Evolutionary conservation across 1,140 invertebrate genomes (phyloP).

Genomic region (Heliconius nattereri): DNA sequence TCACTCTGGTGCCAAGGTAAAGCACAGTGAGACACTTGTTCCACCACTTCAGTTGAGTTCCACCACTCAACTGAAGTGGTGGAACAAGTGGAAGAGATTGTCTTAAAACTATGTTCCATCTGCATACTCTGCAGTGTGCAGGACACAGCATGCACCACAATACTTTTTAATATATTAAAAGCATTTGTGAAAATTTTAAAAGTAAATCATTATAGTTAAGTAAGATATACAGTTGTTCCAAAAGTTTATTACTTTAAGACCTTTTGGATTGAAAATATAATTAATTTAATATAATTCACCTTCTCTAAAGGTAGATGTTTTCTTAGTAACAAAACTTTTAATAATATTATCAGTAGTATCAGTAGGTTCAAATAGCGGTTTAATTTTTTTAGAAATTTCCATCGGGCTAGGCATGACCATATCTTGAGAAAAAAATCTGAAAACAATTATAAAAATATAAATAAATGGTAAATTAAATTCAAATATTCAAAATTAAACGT

Average conservation of each 20-base stretch:
- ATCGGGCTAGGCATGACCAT: slow-evolving; percentile 78
- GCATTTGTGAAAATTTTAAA: too few relatives aligned
- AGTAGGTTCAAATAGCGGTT: slow-evolving; percentile 54
- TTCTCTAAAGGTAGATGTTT: slow-evolving; percentile 51
- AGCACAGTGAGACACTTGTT: too few relatives aligned
- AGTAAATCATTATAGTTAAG: too few relatives aligned
- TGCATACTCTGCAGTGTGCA: too few relatives aligned
- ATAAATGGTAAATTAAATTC: background rate
- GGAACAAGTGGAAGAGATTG: too few relatives aligned
- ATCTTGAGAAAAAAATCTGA: slow-evolving; percentile 76
- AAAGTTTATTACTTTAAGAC: background rate
- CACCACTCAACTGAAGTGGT: too few relatives aligned
- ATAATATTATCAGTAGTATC: slow-evolving; percentile 44
- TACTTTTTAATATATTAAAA: too few relatives aligned
- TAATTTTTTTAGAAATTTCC: slow-evolving; percentile 71
- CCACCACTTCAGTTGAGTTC: too few relatives aligned
- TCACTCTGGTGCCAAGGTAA: too few relatives aligned
- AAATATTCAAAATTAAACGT: background rate
- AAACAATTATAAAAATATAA: slow-evolving; percentile 29
- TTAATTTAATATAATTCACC: slow-evolving; percentile 41
- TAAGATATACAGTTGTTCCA: too few relatives aligned
- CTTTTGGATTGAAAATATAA: background rate
- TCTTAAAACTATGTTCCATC: too few relatives aligned
- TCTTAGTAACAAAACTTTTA: slow-evolving; percentile 36
- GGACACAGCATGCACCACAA: too few relatives aligned